Evolutionary conservation across 2,113 vertebrate species (phyloP).

Genomic region (Pterocles burchelli): DNA sequence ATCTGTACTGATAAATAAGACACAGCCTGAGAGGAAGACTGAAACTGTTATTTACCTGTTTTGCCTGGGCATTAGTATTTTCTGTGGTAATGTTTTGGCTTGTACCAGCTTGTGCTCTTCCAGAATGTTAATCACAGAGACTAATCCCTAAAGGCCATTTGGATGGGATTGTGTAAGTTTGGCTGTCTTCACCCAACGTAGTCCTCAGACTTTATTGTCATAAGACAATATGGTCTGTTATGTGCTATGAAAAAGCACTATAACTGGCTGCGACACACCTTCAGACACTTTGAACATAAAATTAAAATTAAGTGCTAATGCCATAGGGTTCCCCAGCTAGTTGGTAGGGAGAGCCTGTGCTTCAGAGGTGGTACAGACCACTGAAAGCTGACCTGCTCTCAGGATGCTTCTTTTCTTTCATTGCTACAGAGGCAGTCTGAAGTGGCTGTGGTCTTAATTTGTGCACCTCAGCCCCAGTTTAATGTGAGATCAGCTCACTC

Average conservation of each 20-base stretch:
- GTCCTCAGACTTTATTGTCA: not conserved
- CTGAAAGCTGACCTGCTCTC: not conserved
- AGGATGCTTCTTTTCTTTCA: not conserved
- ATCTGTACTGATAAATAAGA: not conserved
- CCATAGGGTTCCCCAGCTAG: not conserved
- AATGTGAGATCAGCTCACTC: not conserved
- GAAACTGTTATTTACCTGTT: fast-evolving
- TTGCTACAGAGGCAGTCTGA: not conserved
- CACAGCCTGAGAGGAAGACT: not conserved
- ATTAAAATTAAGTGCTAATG: not conserved
- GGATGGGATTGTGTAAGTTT: not conserved
- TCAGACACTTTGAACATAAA: not conserved
- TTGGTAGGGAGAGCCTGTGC: not conserved
- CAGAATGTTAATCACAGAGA: not conserved
- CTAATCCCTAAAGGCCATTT: not conserved
- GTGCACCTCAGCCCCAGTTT: not conserved
- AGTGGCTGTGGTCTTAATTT: not conserved
- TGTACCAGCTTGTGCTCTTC: not conserved
- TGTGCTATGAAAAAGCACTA: not conserved
- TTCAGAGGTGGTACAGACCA: not conserved
- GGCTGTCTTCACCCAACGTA: fast-evolving
- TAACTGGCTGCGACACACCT: not conserved
- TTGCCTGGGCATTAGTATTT: not conserved
- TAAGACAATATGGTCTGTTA: not conserved
- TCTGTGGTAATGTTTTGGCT: not conserved